These are phyloP conservation scores for Coptodon bakossiorum DNA, from an alignment of 2,113 vertebrate species.

Conservation along the genomic window DNA sequence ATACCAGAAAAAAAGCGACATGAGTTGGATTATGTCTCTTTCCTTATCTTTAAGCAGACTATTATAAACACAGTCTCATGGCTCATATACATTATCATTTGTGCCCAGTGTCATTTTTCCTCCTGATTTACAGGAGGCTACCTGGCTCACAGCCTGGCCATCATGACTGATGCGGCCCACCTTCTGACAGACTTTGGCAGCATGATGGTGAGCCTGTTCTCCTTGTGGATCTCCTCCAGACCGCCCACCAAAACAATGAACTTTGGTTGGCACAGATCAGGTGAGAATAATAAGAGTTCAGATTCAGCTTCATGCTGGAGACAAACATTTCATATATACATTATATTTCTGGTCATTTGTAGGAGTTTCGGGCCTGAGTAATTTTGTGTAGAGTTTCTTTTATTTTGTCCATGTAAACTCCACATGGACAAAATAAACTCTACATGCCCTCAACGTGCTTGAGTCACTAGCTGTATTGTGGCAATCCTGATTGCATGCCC, in stretches of 20 bases:
- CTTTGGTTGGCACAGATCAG: constrained; percentile 94
- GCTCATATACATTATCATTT: not conserved
- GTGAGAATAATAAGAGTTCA: constrained; percentile 55
- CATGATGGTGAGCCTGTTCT: constrained; percentile 95
- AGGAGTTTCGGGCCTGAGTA: not conserved
- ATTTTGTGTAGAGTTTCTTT: not conserved
- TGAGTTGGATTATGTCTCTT: not conserved
- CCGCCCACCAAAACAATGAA: constrained; percentile 88
- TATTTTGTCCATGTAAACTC: not conserved
- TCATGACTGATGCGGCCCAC: constrained; percentile 94
- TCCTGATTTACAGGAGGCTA: constrained; percentile 79
- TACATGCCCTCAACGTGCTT: not conserved
- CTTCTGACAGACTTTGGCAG: constrained; percentile 92
- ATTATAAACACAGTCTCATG: not conserved
- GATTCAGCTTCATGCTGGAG: not conserved
- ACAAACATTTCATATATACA: not conserved
- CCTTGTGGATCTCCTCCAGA: constrained; percentile 89
- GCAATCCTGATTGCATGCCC: not conserved
- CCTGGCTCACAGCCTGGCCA: constrained; percentile 92
- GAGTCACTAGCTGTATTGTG: not conserved
- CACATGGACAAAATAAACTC: not conserved
- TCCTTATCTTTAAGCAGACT: not conserved
- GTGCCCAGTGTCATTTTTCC: not conserved
- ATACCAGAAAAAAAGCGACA: not conserved
- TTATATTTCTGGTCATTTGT: not conserved